Evolutionary conservation across 2,797 vertebrate genomes (phyloP).

Genomic region (Sitta carolinensis): DNA sequence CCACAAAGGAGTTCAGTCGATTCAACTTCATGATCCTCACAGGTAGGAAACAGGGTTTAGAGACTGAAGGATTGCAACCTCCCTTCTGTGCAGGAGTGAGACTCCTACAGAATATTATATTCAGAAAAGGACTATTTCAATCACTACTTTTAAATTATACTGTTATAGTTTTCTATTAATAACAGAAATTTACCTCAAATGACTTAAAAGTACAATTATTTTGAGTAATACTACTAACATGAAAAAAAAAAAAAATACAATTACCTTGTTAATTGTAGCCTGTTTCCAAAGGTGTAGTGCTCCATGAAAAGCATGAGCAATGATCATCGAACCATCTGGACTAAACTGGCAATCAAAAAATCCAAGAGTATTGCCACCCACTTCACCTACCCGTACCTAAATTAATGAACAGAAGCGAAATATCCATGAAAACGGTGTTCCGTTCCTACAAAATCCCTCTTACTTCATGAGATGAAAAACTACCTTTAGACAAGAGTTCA

Average conservation of each 20-base stretch:
- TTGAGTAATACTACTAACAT: not conserved
- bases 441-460: not conserved
- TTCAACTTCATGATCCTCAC: not conserved
- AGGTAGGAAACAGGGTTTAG: not conserved
- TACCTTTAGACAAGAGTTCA: constrained; percentile 5
- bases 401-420: constrained; percentile 41
- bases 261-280: constrained; percentile 78
- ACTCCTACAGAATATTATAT: not conserved
- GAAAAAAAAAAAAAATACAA: not conserved
- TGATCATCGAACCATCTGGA: constrained; percentile 88
- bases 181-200: not conserved
- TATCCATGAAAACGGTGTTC: not conserved
- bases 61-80: not conserved
- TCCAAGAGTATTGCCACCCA: constrained; percentile 96
- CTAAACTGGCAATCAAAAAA: constrained; percentile 96
- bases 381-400: constrained; percentile 96
- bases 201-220: not conserved
- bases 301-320: constrained; percentile 94
- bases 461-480: not conserved
- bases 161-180: not conserved
- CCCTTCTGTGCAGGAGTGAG: not conserved
- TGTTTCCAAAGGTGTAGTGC: constrained; percentile 94
- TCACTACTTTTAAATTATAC: not conserved
- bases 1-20: not conserved
- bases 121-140: not conserved